Evolutionary conservation across 2,797 vertebrate genomes (phyloP).

Genomic region (Oreochromis mossambicus): DNA sequence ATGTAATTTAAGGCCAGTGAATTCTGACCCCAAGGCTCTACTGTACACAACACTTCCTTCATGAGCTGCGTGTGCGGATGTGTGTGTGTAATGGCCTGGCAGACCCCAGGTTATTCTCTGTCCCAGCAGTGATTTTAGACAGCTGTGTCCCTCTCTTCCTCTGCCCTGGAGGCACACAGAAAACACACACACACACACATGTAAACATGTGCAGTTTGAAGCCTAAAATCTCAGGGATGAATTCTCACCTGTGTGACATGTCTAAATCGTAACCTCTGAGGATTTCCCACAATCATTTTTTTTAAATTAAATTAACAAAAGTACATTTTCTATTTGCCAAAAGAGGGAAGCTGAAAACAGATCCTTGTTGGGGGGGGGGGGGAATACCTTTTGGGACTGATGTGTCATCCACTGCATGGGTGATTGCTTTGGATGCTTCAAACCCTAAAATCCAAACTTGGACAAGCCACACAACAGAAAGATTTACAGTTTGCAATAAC

Average conservation of each 20-base stretch:
- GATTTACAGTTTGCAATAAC: background rate
- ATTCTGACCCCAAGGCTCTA: constrained; percentile 72
- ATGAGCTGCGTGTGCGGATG: constrained; percentile 16
- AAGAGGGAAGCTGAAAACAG: background rate
- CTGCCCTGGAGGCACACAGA: constrained; percentile 36
- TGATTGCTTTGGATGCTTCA: background rate
- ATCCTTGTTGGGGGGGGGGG: background rate
- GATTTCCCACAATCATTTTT: background rate
- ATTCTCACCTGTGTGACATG: constrained; percentile 23
- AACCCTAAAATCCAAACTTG: background rate
- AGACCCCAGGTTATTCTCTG: constrained; percentile 61
- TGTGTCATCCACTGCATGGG: background rate
- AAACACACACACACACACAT: background rate
- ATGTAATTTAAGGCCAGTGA: constrained; percentile 79
- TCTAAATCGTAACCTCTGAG: background rate
- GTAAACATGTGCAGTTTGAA: constrained; percentile 5
- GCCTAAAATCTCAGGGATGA: background rate
- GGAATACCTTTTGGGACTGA: background rate
- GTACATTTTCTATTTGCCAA: background rate
- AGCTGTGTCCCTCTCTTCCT: constrained; percentile 70
- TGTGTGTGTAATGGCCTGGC: constrained; percentile 23
- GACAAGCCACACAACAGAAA: background rate
- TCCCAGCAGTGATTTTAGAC: constrained; percentile 62
- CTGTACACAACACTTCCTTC: constrained; percentile 30
- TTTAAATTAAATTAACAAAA: fast-evolving